Evolutionary conservation across 2,888 invertebrate species (phyloP), one percentile per base, ranked within the genome.

Genomic region (Panzeria rudis): DNA sequence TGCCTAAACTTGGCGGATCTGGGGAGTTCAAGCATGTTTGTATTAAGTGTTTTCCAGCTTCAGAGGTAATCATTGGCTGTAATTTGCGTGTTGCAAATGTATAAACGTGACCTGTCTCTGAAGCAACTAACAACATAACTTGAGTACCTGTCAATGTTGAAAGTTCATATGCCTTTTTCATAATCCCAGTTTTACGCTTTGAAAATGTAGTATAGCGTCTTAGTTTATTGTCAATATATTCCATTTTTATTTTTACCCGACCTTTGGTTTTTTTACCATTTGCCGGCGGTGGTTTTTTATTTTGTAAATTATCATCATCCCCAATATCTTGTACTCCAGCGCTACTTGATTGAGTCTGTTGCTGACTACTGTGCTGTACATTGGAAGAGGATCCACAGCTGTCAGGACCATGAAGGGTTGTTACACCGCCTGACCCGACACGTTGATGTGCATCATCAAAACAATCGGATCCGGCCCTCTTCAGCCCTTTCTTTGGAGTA

Each of bases 141-240:
- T 99, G 99, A 44, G 99, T 99, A 75, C 99, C 99, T 87, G 99
- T 99, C 93, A 99, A 93, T 88, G 99, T 99, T 85, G 99, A 99
- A 91, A 99, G 94, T 94, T 99, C 99, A 94, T 99, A 99, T 81
- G 99, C 99, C 99, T 99, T 99, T 95, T 99, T 99, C 99, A 99
- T 99, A 91, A 99, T 99, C 92, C 99, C 99, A 92, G 99, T 99
- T 95, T 99, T 99, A 94, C 99, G 95, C 94, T 99, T 99, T 90
- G 99, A 99, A 94, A 99, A 99, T 87, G 99, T 99, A 87, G 99
- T 99, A 94, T 99, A 99, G 93, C 99, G 95, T 91, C 99, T 94
- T 88, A 99, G 94, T 94, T 99, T 99, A 94, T 99, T 99, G 94
- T 99, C 99, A 92, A 99, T 99, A 93, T 99, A 99, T 94, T 99